A percentile compares a stretch with the other conserved stretches of the same genome.
These are phyloP conservation scores for Pluvianellus socialis DNA, from an alignment of 2,113 vertebrate species.

Conservation along the genomic window DNA sequence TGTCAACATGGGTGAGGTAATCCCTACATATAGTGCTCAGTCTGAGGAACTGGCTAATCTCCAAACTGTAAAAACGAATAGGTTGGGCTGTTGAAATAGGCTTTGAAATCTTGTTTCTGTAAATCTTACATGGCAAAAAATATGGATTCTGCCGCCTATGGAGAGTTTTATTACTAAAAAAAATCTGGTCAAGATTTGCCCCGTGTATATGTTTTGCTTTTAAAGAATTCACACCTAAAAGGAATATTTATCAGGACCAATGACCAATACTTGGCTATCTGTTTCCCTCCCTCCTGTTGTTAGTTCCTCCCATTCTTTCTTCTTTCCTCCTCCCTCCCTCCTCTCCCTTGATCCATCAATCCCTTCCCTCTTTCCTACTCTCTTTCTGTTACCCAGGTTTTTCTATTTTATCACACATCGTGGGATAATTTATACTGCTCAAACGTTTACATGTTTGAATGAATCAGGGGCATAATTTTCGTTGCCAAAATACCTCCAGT, in stretches of 20 bases:
- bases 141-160: background rate
- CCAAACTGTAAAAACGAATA: background rate
- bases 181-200: background rate
- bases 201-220: background rate
- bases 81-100: background rate
- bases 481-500: background rate
- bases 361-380: background rate
- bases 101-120: background rate
- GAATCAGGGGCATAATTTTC: background rate
- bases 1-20: conserved; percentile 36
- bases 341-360: background rate
- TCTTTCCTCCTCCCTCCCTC: background rate
- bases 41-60: background rate
- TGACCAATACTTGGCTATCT: background rate
- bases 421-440: background rate
- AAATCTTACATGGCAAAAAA: background rate
- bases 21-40: background rate
- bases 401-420: background rate
- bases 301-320: background rate
- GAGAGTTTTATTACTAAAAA: background rate
- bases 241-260: background rate
- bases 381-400: background rate
- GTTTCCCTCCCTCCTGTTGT: background rate
- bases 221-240: background rate
- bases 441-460: background rate